A percentile compares a stretch with the other conserved stretches of the same genome.
Conservation (phyloP, 2,888 invertebrate genomes). For the Xestobium rufovillosum region DNA sequence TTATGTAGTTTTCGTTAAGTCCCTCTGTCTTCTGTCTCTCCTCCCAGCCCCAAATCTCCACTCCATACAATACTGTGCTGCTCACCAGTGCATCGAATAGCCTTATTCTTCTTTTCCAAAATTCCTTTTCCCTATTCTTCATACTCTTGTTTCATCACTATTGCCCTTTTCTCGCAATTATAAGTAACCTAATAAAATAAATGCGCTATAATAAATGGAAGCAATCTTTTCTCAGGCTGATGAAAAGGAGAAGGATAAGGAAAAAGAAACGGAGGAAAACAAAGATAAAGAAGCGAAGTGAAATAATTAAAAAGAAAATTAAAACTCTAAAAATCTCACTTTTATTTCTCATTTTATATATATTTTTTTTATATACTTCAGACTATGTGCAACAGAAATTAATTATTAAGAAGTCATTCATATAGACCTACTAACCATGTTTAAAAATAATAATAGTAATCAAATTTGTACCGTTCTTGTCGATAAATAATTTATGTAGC, state of each 20-base stretch:
- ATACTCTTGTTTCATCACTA: too few species aligned
- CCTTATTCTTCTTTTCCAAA: too few species aligned
- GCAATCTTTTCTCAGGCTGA: slow-evolving; percentile 60
- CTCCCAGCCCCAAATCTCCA: too few species aligned
- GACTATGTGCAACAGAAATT: slow-evolving; percentile 42
- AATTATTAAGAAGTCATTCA: slow-evolving; percentile 39
- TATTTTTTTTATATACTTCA: slow-evolving; percentile 16
- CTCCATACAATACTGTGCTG: too few species aligned
- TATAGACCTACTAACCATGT: slow-evolving; percentile 19
- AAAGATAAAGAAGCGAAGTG: slow-evolving; percentile 56
- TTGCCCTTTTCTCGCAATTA: too few species aligned
- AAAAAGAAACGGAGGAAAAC: slow-evolving; percentile 60
- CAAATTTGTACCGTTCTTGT: slow-evolving; percentile 29
- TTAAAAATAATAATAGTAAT: too few species aligned
- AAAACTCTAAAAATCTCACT: slow-evolving; percentile 13
- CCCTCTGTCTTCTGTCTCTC: too few species aligned
- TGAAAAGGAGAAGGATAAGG: slow-evolving; percentile 56
- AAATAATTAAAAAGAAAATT: slow-evolving; percentile 28
- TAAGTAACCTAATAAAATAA: too few species aligned
- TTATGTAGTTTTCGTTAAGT: too few species aligned
- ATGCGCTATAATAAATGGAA: too few species aligned
- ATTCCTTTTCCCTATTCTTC: too few species aligned
- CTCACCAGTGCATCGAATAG: too few species aligned
- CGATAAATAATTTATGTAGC: slow-evolving; percentile 37
- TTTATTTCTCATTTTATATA: slow-evolving; percentile 20